These are phyloP conservation scores for Ophthalmolycus amberensis DNA, from an alignment of 2,113 vertebrate genomes.

Conservation along the genomic window DNA sequence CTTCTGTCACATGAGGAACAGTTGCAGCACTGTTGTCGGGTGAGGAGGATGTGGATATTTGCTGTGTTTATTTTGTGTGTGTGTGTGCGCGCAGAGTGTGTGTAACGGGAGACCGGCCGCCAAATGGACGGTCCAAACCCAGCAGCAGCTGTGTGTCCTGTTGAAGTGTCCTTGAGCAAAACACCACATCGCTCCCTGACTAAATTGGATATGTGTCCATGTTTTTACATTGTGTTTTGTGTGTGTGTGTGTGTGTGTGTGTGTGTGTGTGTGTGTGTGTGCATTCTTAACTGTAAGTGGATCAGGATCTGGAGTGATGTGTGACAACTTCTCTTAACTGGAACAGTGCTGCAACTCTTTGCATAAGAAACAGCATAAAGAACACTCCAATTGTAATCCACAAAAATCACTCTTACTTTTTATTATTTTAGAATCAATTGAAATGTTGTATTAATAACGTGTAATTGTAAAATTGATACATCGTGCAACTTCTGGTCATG, in stretches of 20 bases:
- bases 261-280: constrained; percentile 4
- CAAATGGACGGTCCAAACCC: constrained; percentile 41
- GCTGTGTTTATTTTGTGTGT: constrained; percentile 66
- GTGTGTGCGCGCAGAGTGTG: constrained; percentile 31
- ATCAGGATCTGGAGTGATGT: constrained; percentile 8
- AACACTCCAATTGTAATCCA: background rate
- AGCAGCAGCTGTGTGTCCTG: constrained; percentile 42
- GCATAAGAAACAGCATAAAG: background rate
- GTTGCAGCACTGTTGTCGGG: constrained; percentile 74
- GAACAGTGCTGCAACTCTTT: background rate
- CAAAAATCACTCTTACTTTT: background rate
- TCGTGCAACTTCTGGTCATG: background rate
- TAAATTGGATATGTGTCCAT: background rate
- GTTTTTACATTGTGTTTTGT: background rate
- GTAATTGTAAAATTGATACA: background rate
- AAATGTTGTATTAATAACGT: background rate
- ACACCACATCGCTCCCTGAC: background rate
- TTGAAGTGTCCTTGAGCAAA: constrained; percentile 32
- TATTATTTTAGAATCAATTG: background rate
- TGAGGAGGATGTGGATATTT: constrained; percentile 73
- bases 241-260: background rate
- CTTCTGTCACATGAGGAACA: constrained; percentile 76
- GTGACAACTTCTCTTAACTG: background rate
- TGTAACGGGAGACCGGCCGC: constrained; percentile 37
- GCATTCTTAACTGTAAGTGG: background rate